Conservation (phyloP, 2,113 vertebrate species). For the Sylvicapra grimmia region DNA sequence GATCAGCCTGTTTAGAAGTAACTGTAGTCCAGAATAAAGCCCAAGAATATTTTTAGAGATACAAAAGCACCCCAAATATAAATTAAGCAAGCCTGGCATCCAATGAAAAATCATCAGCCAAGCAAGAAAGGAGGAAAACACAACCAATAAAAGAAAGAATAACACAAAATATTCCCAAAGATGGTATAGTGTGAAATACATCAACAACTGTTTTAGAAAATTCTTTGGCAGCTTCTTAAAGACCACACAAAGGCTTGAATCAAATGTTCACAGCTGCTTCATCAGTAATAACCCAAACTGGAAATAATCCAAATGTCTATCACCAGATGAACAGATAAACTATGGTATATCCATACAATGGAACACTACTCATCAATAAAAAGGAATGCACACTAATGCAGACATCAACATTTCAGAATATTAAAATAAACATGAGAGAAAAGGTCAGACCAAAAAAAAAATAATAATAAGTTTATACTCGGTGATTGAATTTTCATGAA, state of each 20-base stretch:
- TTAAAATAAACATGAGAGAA: neutral
- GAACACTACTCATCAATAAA: neutral
- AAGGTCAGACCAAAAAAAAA: neutral
- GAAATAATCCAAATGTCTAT: neutral
- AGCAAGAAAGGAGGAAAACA: neutral
- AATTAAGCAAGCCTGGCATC: neutral
- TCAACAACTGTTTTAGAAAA: neutral
- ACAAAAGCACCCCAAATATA: neutral
- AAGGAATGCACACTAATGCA: neutral
- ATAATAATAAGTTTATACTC: neutral
- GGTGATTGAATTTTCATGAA: neutral
- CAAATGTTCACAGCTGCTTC: neutral
- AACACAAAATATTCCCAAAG: neutral
- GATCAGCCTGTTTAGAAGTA: neutral
- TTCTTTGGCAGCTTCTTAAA: neutral
- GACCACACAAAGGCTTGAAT: neutral
- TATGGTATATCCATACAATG: neutral
- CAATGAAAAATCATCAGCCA: neutral
- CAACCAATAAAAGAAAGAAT: neutral
- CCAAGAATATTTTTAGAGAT: neutral
- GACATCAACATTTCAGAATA: neutral
- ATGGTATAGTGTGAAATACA: neutral
- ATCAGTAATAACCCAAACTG: neutral
- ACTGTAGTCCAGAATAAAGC: neutral
- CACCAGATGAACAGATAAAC: neutral